Conservation (phyloP, 2,888 invertebrate species). For the Stegana nigrithorax region DNA sequence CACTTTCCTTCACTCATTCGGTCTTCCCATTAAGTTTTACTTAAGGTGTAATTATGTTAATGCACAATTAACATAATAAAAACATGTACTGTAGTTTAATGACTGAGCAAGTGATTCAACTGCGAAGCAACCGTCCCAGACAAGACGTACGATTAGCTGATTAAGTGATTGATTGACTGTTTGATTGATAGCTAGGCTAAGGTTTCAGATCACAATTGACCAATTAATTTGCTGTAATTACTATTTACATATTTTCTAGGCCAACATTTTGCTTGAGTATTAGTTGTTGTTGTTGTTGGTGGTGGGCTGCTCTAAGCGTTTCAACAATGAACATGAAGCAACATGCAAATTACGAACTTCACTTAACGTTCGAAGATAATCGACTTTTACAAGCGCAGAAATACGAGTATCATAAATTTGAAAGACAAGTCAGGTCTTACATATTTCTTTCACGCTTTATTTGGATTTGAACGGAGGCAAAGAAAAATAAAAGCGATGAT, state of each 20-base stretch:
- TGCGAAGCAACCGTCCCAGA: not conserved
- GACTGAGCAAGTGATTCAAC: not conserved
- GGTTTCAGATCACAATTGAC: conserved; percentile 23
- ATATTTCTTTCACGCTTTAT: too few relatives aligned
- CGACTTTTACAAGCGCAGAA: too few relatives aligned
- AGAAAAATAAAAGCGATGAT: too few relatives aligned
- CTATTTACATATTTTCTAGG: conserved; percentile 31
- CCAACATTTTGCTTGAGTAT: not conserved
- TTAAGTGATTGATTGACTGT: conserved; percentile 3
- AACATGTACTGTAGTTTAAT: conserved; percentile 1
- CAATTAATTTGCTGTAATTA: conserved; percentile 30
- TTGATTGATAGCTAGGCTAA: not conserved
- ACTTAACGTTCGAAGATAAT: too few relatives aligned
- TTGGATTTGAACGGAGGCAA: too few relatives aligned
- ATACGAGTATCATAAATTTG: too few relatives aligned
- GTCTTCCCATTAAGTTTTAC: not conserved
- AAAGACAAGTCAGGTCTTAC: too few relatives aligned
- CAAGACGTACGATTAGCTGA: too few relatives aligned
- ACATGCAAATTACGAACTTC: too few relatives aligned
- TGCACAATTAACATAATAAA: conserved; percentile 2
- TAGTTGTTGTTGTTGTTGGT: not conserved
- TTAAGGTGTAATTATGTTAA: not conserved
- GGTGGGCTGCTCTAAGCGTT: too few relatives aligned
- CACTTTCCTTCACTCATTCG: not conserved
- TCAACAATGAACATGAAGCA: too few relatives aligned